Percentiles rank a stretch among this genome's conserved stretches.
Evolutionary conservation across 2,113 vertebrate species (phyloP).

Genomic region (Pipa parva): DNA sequence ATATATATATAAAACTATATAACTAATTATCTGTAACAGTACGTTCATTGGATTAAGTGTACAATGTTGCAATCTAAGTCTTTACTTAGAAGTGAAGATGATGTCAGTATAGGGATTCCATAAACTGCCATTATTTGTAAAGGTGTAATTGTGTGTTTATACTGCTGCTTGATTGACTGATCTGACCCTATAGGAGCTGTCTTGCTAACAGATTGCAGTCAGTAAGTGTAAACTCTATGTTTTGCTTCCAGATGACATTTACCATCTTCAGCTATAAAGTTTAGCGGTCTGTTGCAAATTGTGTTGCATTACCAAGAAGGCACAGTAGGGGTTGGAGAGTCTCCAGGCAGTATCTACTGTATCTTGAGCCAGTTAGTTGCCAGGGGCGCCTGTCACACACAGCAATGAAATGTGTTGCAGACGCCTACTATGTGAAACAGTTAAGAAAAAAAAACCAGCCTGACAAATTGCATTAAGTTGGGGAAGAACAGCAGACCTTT

Average conservation of each 20-base stretch:
- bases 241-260: neutral
- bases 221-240: conserved; percentile 1
- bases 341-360: neutral
- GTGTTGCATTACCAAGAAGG: neutral
- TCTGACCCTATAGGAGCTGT: neutral
- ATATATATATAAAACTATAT: no score
- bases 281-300: conserved; percentile 2
- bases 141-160: no score
- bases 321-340: neutral
- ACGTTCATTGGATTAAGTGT: no score
- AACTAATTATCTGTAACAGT: no score
- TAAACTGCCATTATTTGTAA: no score
- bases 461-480: neutral
- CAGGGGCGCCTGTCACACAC: no score
- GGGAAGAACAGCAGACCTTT: neutral
- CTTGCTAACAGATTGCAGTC: neutral
- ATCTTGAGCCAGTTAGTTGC: conserved; percentile 9
- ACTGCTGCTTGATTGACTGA: no score
- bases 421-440: neutral
- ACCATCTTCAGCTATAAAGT: neutral
- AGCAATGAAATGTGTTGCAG: neutral
- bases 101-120: no score
- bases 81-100: no score
- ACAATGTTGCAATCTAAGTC: no score
- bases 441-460: neutral